phyloP scores from a whole-genome alignment of 2,797 vertebrate genomes.

The Adrianichthys oophorus region DNA sequence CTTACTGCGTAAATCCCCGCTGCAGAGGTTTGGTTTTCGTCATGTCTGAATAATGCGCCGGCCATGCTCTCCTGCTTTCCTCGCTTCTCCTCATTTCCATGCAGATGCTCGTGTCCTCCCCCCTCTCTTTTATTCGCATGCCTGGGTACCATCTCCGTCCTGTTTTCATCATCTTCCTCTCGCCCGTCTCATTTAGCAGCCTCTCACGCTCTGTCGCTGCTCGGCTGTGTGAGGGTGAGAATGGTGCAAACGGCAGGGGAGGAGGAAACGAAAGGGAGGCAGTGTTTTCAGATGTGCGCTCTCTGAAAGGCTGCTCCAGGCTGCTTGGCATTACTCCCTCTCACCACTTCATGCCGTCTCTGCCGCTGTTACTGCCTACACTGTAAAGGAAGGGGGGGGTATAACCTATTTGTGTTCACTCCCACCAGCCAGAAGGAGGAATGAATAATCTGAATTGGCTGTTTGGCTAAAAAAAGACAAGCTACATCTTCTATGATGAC shows the following conservation, averaged over 20 bases:
- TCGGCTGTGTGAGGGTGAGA: constrained; percentile 10
- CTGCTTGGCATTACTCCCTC: constrained; percentile 50
- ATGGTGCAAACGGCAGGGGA: constrained; percentile 31
- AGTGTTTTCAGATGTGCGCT: constrained; percentile 23
- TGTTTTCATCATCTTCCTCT: constrained; percentile 4
- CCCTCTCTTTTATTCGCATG: constrained; percentile 22
- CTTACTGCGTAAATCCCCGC: constrained; percentile 13
- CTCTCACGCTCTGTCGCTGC: constrained; percentile 5
- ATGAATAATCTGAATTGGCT: constrained; percentile 31
- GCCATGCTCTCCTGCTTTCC: constrained; percentile 1
- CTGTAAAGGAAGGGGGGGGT: constrained; percentile 37
- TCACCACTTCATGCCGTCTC: constrained; percentile 53
- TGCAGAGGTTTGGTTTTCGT: neutral
- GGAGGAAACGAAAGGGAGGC: constrained; percentile 28
- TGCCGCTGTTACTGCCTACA: constrained; percentile 67
- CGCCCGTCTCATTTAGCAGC: constrained; percentile 19
- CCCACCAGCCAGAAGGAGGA: constrained; percentile 45
- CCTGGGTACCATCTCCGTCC: constrained; percentile 10
- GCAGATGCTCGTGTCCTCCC: constrained; percentile 5
- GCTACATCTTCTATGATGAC: too few species aligned
- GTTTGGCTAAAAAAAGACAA: too few species aligned
- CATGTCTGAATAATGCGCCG: constrained; percentile 6
- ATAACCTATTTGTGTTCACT: constrained; percentile 70
- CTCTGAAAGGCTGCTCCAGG: constrained; percentile 48
- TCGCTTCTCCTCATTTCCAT: neutral